Conservation (phyloP, 1,140 invertebrate species). For the Drosophila lini region DNA sequence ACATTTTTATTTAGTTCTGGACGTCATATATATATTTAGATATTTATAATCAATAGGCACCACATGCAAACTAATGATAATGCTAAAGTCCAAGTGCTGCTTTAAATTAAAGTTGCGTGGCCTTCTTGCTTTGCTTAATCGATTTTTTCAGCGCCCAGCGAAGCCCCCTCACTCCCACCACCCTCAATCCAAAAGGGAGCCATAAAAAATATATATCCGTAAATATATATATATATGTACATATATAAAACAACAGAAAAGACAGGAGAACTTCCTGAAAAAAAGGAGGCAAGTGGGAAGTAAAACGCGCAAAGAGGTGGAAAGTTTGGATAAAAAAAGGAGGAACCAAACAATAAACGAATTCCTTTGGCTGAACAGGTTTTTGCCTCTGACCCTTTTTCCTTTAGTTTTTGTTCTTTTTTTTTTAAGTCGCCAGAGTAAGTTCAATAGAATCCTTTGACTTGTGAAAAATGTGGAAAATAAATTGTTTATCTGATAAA, state of each 20-base stretch:
- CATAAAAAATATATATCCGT: conserved; percentile 40
- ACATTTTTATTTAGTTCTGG: conserved; percentile 13
- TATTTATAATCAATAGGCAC: neutral
- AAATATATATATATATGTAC: conserved; percentile 35
- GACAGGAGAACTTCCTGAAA: conserved; percentile 18
- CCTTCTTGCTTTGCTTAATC: conserved; percentile 30
- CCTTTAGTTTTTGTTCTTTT: neutral
- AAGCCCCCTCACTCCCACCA: conserved; percentile 12
- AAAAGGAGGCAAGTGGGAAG: neutral
- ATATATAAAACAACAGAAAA: conserved; percentile 18
- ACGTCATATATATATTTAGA: conserved; percentile 11
- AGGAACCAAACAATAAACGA: conserved; percentile 33
- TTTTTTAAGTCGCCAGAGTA: neutral
- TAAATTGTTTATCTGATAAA: conserved; percentile 15
- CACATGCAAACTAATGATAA: conserved; percentile 8
- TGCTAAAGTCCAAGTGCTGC: neutral
- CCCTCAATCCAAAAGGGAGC: conserved; percentile 13
- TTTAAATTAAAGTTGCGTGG: conserved; percentile 51
- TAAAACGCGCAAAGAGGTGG: conserved; percentile 5
- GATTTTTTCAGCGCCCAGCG: conserved; percentile 41
- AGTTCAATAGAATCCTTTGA: conserved; percentile 19
- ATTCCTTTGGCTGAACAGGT: conserved; percentile 32
- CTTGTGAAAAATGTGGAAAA: neutral
- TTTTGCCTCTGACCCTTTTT: conserved; percentile 17
- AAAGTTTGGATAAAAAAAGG: conserved; percentile 28